Percentiles rank a stretch among this genome's conserved stretches.
phyloP scores from a whole-genome alignment of 2,888 invertebrate genomes.

The Villa cingulata region DNA sequence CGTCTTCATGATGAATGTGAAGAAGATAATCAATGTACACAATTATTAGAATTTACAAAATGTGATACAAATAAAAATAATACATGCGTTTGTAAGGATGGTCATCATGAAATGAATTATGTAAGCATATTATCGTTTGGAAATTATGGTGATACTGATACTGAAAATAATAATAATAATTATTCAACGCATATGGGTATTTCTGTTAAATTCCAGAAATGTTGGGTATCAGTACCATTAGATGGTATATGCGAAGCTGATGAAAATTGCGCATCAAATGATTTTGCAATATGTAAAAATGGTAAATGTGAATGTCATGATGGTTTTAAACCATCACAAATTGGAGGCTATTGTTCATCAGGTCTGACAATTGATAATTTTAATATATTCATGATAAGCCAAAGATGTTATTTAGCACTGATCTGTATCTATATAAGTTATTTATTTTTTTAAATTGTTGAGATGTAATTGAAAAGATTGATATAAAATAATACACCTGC shows the following conservation, averaged over 20 bases:
- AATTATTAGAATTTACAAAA: slow-evolving; percentile 11
- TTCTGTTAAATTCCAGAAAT: slow-evolving; percentile 11
- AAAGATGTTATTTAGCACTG: slow-evolving; percentile 15
- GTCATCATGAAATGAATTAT: slow-evolving; percentile 14
- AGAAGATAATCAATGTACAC: slow-evolving; percentile 15
- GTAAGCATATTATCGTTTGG: slow-evolving; percentile 7
- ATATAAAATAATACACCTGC: too few species aligned
- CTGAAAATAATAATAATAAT: too few species aligned
- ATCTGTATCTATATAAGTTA: slow-evolving; percentile 10
- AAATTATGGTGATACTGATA: not conserved
- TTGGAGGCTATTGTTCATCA: slow-evolving; percentile 9
- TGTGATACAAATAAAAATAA: slow-evolving; percentile 12
- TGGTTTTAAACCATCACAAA: not conserved
- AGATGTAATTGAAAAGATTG: not conserved
- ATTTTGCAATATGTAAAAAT: slow-evolving; percentile 11
- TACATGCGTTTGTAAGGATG: slow-evolving; percentile 13
- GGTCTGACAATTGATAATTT: not conserved
- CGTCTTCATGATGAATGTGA: slow-evolving; percentile 13
- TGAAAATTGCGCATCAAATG: slow-evolving; percentile 16
- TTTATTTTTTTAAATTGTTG: slow-evolving; percentile 9
- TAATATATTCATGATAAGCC: slow-evolving; percentile 9
- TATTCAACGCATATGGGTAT: not conserved
- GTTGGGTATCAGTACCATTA: slow-evolving; percentile 16
- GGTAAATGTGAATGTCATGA: slow-evolving; percentile 13
- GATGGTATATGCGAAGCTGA: slow-evolving; percentile 16